A percentile compares a stretch with the other conserved stretches of the same genome.
phyloP scores from a whole-genome alignment of 2,113 vertebrate species.

The Rallus limicola region DNA sequence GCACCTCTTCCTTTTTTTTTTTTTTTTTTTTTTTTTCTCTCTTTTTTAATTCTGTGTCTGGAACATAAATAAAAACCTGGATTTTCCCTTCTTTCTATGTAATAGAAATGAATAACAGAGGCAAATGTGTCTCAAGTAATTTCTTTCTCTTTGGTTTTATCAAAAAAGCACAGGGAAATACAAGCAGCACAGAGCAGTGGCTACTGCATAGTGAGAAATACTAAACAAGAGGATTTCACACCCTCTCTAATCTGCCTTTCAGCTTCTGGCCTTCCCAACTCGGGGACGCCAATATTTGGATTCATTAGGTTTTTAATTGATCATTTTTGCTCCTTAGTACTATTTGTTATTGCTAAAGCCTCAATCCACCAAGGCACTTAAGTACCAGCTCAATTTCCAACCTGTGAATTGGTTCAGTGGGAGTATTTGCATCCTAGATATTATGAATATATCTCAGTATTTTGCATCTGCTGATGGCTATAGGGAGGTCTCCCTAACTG shows the following conservation, averaged over 20 bases:
- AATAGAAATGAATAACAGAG: conserved; percentile 33
- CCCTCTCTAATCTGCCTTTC: background rate
- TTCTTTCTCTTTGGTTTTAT: conserved; percentile 32
- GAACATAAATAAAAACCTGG: conserved; percentile 3
- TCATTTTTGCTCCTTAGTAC: background rate
- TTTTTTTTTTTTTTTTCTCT: background rate
- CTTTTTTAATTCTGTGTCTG: background rate
- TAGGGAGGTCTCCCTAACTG: background rate
- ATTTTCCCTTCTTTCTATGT: conserved; percentile 35
- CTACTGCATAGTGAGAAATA: background rate
- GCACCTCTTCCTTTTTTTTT: background rate
- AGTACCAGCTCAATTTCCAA: background rate
- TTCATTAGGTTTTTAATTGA: conserved; percentile 29
- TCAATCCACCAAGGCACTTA: background rate
- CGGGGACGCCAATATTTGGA: background rate
- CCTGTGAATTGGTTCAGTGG: background rate
- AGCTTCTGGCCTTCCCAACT: background rate
- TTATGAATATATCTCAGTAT: background rate
- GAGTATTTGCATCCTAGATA: background rate
- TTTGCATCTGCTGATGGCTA: background rate
- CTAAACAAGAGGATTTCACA: background rate
- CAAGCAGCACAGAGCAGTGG: background rate
- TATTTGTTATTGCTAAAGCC: conserved; percentile 9
- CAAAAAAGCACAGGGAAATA: background rate
- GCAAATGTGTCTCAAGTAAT: conserved; percentile 4